A percentile compares a stretch with the other conserved stretches of the same genome.
Evolutionary conservation across 2,113 vertebrate species (phyloP).

Genomic region (Patagioenas fasciata): DNA sequence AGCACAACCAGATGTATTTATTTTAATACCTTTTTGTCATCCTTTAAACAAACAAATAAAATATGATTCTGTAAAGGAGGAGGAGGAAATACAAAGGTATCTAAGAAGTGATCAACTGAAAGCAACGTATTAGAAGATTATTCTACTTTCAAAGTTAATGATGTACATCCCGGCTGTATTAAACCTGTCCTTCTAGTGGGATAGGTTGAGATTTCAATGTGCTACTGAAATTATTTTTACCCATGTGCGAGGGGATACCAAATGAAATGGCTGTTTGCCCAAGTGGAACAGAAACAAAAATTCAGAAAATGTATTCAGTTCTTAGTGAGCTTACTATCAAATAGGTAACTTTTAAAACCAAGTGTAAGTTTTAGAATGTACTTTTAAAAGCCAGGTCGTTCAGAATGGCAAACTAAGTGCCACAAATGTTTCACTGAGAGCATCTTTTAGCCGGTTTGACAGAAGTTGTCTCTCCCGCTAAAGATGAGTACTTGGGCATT

Average conservation of each 20-base stretch:
- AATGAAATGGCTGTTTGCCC: constrained; percentile 18
- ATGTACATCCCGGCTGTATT: neutral
- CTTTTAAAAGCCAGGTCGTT: neutral
- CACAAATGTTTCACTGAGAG: neutral
- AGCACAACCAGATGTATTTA: neutral
- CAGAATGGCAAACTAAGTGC: neutral
- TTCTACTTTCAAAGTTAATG: neutral
- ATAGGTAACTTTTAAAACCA: neutral
- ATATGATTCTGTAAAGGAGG: neutral
- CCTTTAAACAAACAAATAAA: neutral
- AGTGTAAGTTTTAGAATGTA: neutral
- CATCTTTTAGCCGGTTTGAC: neutral
- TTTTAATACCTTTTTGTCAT: neutral
- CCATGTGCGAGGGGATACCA: neutral
- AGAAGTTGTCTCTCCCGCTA: neutral
- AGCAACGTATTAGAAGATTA: neutral
- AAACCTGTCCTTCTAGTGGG: neutral
- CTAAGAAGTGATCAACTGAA: neutral
- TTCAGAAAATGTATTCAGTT: neutral
- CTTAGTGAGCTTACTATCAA: neutral
- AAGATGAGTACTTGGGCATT: neutral
- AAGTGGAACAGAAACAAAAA: neutral
- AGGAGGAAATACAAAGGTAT: neutral
- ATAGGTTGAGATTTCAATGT: neutral
- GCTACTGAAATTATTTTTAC: constrained; percentile 4